Evolutionary conservation across 2,797 vertebrate species (phyloP).

Genomic region (Diplodus sargus): DNA sequence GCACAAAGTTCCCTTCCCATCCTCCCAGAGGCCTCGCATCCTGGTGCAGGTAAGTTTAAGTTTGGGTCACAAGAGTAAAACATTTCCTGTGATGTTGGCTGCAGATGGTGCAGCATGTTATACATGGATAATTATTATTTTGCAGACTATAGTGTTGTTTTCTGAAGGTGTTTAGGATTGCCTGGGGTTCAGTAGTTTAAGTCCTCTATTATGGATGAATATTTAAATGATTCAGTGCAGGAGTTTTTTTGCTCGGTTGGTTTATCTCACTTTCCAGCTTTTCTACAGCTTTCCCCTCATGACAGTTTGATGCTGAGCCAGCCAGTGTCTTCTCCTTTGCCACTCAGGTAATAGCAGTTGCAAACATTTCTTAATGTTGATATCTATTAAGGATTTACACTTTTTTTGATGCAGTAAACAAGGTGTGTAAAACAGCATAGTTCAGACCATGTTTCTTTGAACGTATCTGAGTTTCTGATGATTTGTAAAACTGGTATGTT

Average conservation of each 20-base stretch:
- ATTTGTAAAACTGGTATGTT: background rate
- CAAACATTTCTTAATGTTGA: background rate
- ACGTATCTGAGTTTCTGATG: background rate
- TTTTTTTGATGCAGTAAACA: background rate
- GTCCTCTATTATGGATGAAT: slow-evolving; percentile 44
- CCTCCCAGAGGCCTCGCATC: slow-evolving; percentile 96
- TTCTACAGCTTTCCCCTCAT: slow-evolving; percentile 92
- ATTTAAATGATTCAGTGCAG: slow-evolving; percentile 46
- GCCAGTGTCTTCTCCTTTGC: slow-evolving; percentile 95
- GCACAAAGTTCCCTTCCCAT: slow-evolving; percentile 99
- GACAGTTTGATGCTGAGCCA: slow-evolving; percentile 98
- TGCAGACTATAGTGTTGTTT: slow-evolving; percentile 16
- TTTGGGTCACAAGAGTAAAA: background rate
- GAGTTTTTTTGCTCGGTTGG: slow-evolving; percentile 23
- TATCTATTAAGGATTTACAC: background rate
- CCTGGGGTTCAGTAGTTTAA: slow-evolving; percentile 19
- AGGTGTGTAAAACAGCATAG: background rate
- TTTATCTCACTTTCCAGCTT: slow-evolving; percentile 50
- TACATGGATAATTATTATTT: background rate
- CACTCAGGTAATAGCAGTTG: slow-evolving; percentile 88
- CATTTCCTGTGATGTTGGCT: background rate
- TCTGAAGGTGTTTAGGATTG: slow-evolving; percentile 14
- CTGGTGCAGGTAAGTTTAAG: slow-evolving; percentile 94
- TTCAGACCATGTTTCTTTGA: background rate
- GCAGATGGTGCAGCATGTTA: background rate